These are phyloP conservation scores for Podiceps cristatus DNA, from an alignment of 2,113 vertebrate genomes.

Conservation along the genomic window DNA sequence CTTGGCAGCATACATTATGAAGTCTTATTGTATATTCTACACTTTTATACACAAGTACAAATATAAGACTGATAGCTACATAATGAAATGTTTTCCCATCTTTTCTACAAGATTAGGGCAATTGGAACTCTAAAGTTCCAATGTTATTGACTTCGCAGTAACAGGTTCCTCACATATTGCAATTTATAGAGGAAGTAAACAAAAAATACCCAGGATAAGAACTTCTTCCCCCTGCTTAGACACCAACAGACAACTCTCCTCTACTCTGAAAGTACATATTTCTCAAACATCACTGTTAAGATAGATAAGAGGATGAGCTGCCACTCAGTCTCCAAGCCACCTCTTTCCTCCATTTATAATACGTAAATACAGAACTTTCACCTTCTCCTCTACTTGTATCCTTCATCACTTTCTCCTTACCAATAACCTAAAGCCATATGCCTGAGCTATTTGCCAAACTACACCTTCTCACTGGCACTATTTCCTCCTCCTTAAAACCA, in stretches of 20 bases:
- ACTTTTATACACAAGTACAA: neutral
- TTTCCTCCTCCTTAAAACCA: neutral
- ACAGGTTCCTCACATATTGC: neutral
- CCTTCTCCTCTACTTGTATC: neutral
- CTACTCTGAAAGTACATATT: neutral
- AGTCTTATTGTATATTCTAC: neutral
- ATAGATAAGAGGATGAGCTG: neutral
- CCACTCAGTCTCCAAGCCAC: neutral
- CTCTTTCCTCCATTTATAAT: neutral
- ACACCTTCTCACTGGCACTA: neutral
- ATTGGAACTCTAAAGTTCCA: neutral
- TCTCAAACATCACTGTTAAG: neutral
- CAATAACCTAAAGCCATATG: neutral
- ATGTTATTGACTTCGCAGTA: neutral
- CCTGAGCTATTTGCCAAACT: neutral
- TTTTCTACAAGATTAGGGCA: neutral
- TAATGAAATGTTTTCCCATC: neutral
- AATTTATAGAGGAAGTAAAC: neutral
- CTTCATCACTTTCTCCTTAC: neutral
- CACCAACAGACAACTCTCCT: neutral
- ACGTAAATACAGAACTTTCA: neutral
- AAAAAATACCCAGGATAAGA: neutral
- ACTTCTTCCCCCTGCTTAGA: neutral
- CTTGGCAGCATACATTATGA: neutral
- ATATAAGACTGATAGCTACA: neutral